Conservation (phyloP, 2,888 invertebrate species). For the Nymphalis urticae region DNA sequence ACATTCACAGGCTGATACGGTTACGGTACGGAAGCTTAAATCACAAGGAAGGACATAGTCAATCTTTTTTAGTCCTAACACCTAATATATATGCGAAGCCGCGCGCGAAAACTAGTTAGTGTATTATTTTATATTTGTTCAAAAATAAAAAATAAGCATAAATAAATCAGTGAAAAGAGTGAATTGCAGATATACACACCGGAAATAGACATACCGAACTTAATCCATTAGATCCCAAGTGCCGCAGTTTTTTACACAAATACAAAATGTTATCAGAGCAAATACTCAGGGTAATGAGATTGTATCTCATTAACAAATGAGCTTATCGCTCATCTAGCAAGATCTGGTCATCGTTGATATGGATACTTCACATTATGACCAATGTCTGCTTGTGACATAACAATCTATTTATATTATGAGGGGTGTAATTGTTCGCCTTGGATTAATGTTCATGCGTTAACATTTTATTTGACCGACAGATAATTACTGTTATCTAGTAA, state of each 20-base stretch:
- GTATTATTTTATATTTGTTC: no score
- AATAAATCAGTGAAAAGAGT: no score
- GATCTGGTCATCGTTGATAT: conserved; percentile 23
- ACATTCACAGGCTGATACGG: no score
- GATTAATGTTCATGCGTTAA: background rate
- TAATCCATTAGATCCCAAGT: conserved; percentile 25
- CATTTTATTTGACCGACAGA: background rate
- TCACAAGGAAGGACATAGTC: no score
- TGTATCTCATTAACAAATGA: conserved; percentile 32
- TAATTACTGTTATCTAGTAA: no score
- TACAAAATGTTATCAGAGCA: conserved; percentile 22
- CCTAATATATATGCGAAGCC: no score
- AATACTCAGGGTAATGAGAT: conserved; percentile 28
- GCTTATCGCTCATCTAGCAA: conserved; percentile 27
- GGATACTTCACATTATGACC: conserved; percentile 13
- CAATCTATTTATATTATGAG: conserved; percentile 7
- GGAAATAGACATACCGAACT: conserved; percentile 1
- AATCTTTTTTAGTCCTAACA: no score
- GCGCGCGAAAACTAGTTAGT: no score
- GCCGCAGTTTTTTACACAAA: conserved; percentile 16
- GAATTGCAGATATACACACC: background rate
- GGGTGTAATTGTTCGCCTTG: background rate
- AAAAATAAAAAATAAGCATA: no score
- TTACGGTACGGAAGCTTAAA: no score
- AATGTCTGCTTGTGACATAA: conserved; percentile 26